Conservation (phyloP, 2,797 vertebrate genomes). For the Myoxocephalus aenaeus region DNA sequence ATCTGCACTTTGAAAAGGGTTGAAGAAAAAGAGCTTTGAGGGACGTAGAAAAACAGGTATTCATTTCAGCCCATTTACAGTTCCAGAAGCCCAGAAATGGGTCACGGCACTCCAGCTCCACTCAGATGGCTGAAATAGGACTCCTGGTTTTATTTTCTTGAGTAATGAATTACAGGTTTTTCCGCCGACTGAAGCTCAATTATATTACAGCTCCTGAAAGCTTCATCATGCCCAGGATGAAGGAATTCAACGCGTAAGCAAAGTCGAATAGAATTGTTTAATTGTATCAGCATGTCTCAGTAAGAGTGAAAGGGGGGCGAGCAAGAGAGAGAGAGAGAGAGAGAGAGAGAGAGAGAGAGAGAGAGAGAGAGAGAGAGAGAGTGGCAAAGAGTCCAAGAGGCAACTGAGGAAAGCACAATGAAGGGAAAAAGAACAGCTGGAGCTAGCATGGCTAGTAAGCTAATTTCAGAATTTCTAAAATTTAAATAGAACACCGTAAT, state of each 20-base stretch:
- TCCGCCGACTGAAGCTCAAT: conserved; percentile 77
- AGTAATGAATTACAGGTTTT: conserved; percentile 85
- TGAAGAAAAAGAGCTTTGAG: conserved; percentile 76
- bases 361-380: not conserved
- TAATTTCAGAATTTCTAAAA: not conserved
- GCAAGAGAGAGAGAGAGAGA: not conserved
- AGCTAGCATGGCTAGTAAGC: not conserved
- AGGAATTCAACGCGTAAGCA: conserved; percentile 84
- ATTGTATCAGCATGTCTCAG: conserved; percentile 83
- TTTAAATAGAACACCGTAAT: not conserved
- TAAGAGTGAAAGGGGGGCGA: not conserved
- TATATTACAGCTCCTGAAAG: conserved; percentile 82
- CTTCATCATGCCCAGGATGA: conserved; percentile 77
- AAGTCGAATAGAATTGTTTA: conserved; percentile 80
- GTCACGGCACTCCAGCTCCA: conserved; percentile 71
- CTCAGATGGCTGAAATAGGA: conserved; percentile 74
- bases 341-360: conserved; percentile 1
- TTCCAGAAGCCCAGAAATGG: conserved; percentile 76
- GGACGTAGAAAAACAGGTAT: conserved; percentile 79
- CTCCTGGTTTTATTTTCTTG: conserved; percentile 79
- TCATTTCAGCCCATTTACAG: conserved; percentile 81
- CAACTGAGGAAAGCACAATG: conserved; percentile 3
- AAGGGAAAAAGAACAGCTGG: conserved; percentile 3
- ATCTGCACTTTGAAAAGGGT: conserved; percentile 79
- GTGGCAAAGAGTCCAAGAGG: conserved; percentile 4